Conservation (phyloP, 2,113 vertebrate genomes). For the Naja naja region DNA sequence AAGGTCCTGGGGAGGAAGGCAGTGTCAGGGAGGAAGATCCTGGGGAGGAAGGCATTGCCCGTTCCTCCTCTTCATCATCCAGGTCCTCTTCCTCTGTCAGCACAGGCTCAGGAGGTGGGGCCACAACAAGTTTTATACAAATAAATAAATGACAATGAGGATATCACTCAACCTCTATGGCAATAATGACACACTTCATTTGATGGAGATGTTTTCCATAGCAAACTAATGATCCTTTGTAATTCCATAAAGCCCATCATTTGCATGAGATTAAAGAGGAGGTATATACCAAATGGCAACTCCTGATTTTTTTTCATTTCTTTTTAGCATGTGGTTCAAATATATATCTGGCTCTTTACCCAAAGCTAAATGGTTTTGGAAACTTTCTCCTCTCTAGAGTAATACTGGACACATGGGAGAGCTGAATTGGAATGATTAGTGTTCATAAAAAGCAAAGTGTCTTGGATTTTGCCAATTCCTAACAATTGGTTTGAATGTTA, state of each 20-base stretch:
- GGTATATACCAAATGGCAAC: background rate
- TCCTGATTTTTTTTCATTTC: background rate
- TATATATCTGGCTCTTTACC: background rate
- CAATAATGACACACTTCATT: background rate
- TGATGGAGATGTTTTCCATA: background rate
- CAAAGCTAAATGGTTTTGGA: background rate
- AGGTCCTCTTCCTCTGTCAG: too few relatives aligned
- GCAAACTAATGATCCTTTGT: background rate
- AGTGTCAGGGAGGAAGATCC: too few relatives aligned
- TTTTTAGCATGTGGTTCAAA: background rate
- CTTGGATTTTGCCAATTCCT: background rate
- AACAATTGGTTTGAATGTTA: background rate
- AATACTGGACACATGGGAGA: background rate
- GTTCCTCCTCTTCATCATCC: too few relatives aligned
- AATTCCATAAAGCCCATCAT: background rate
- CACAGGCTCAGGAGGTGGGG: too few relatives aligned
- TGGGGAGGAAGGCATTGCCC: too few relatives aligned
- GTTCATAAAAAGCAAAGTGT: background rate
- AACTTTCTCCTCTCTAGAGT: background rate
- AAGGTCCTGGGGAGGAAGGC: too few relatives aligned
- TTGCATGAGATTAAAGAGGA: slow-evolving; percentile 1
- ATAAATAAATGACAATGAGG: slow-evolving; percentile 9
- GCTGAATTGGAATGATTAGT: background rate
- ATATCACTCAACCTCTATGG: slow-evolving; percentile 15
- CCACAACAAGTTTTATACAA: background rate